Base-by-base conservation (phyloP, 2,888 invertebrate species). In the Yponomeuta evonymella region DNA sequence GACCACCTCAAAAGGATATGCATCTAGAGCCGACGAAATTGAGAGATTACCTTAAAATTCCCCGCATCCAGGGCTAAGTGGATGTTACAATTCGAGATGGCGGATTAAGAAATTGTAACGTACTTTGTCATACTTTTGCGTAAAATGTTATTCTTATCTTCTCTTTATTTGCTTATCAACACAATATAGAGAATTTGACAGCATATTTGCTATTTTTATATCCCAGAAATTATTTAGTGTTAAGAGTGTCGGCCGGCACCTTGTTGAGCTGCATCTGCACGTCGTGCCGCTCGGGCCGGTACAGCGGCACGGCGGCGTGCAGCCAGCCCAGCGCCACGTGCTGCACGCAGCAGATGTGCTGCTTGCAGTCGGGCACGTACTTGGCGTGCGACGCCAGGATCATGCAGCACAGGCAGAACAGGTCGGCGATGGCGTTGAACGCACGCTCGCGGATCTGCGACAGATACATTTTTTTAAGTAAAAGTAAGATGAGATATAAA, bases 401-500 rank as follows among this genome's bases (percentile, higher is more conserved):
- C 78, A 98, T 94, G 93, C 97, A 96, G 80, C 96, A 96, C 78
- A 98, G 94, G 75, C 97, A 95, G 69, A 97, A 94, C 73, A 99
- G 90, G 86, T 99, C 99, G 0, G 96, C 95, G 70, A 98, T 93
- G 0, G 97, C 95, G 33, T 94, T 90, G 82, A 98, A 97, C 74
- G 97, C 95, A 62, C 98, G 94, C 79, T 98, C 98, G 77, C 96
- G 94, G 76, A 95, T 94, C 84, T 87, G 73, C 0, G 29, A n/a
- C 11, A 33, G 15, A 43, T 6, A 29, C 10, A 29, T 2, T 15
- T 30, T 66, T 33, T 8, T 66, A 30, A 33, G 3, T 33, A 5
- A 33, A 33, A 33, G 33, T 23, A 23, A 23, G 23, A 23, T 23
- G 23, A 23, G 23, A 23, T 23, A 23, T 23, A 23, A 23, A 23